A percentile compares a stretch with the other conserved stretches of the same genome.
Evolutionary conservation across 1,140 invertebrate species (phyloP).

Genomic region (Agraylea sexmaculata): DNA sequence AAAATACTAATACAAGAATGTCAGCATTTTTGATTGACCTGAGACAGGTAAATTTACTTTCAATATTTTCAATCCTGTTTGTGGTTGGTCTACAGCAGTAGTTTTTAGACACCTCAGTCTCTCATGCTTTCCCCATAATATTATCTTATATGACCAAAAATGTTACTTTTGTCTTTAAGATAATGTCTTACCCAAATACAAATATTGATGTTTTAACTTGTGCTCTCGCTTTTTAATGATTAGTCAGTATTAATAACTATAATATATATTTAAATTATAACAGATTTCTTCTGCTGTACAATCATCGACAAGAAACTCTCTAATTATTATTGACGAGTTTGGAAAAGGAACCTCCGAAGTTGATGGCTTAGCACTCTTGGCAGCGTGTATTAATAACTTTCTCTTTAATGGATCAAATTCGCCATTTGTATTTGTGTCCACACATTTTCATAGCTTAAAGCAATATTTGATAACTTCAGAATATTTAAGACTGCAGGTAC

Average conservation of each 20-base stretch:
- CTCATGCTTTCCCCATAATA: too few relatives aligned
- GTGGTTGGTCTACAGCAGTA: constrained; percentile 1
- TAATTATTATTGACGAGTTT: constrained; percentile 85
- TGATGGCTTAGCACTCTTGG: constrained; percentile 61
- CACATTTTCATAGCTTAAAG: constrained; percentile 59
- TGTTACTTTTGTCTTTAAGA: too few relatives aligned
- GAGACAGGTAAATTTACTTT: constrained; percentile 50
- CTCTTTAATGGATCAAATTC: constrained; percentile 41
- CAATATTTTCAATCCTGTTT: constrained; percentile 13
- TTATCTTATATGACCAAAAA: too few relatives aligned
- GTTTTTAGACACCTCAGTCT: too few relatives aligned
- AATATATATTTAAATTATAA: constrained; percentile 18
- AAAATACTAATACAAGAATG: constrained; percentile 65
- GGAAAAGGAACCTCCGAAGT: constrained; percentile 73
- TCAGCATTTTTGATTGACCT: constrained; percentile 81
- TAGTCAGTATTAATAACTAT: constrained; percentile 3
- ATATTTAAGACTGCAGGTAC: constrained; percentile 40
- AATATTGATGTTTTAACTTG: too few relatives aligned
- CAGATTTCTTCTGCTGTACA: constrained; percentile 61
- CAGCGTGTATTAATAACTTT: constrained; percentile 53
- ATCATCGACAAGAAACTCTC: constrained; percentile 49
- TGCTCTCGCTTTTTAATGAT: constrained; percentile 7
- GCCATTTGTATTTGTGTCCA: constrained; percentile 66
- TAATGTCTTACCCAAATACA: too few relatives aligned
- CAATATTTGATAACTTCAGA: constrained; percentile 40